Base-by-base conservation (phyloP, 1,140 invertebrate species). In the Zaprionus camerounensis region DNA sequence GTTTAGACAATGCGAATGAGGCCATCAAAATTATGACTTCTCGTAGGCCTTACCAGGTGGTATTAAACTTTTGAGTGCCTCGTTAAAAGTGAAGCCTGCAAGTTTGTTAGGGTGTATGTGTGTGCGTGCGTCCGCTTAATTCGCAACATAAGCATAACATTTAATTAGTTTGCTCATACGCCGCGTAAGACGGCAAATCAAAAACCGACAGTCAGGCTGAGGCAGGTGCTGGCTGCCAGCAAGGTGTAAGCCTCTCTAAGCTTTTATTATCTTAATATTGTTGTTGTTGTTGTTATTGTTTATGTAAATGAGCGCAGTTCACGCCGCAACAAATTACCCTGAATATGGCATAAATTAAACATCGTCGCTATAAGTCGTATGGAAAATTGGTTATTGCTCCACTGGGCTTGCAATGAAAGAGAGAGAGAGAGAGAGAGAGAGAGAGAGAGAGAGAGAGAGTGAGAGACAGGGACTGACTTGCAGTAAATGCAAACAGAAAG, bases 111-210 rank as follows among this genome's bases (percentile, higher is more conserved):
- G 59, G 28, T 46, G 6, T 20, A n/a, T n/a, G 44, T 34, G 51
- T 20, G 67, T 31, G 67, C 24, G 24, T 59, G 17, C 15, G 46
- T n/a, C n/a, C 36, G 20, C 49, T 31, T 70, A 59, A 61, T 57
- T 76, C 76, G 24, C 41, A 56, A 58, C 58, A 81, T 74, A 77
- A 75, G 67, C 80, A 87, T 73, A 87, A 84, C 85, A 84, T 84
- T 90, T 90, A 88, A 90, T 88, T 88, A 81, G 84, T 78, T 88
- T 84, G 78, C 78, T 31, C 63, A 84, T 79, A 84, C 75, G 62
- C 70, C 53, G 53, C 71, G 58, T 66, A 58, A 61, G 66, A 58
- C 38, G 53, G 46, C 20, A 51, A 51, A 51, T 51, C 46, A 51
- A 51, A 51, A 24, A 51, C 46, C 46, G 46, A 49, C 53, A 22